Evolutionary conservation across 2,113 vertebrate species (phyloP).

Genomic region (Clarias gariepinus): DNA sequence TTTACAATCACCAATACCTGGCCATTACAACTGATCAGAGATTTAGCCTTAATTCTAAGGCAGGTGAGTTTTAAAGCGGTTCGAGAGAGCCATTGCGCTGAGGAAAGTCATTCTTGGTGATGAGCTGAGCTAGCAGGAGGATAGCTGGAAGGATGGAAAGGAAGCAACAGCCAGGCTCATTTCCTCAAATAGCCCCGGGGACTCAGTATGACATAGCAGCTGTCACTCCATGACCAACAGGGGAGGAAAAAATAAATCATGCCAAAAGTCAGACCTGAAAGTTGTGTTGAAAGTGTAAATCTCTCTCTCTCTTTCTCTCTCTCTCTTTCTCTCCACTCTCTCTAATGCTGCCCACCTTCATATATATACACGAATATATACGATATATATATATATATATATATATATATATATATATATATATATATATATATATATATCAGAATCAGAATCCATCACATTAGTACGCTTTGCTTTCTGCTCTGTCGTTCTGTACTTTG

Average conservation of each 20-base stretch:
- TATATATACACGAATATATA: too few relatives aligned
- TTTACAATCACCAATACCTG: not conserved
- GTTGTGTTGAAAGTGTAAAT: not conserved
- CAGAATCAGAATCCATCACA: not conserved
- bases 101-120: not conserved
- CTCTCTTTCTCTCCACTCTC: not conserved
- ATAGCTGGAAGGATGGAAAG: not conserved
- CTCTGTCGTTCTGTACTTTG: not conserved
- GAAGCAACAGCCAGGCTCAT: slow-evolving; percentile 14
- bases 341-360: not conserved
- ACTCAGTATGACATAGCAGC: slow-evolving; percentile 43
- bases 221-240: slow-evolving; percentile 38
- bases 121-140: slow-evolving; percentile 9
- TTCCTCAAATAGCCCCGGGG: slow-evolving; percentile 36
- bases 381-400: too few relatives aligned
- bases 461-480: not conserved
- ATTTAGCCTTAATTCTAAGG: not conserved
- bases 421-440: not conserved
- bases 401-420: not conserved
- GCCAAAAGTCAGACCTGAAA: slow-evolving; percentile 2
- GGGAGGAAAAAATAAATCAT: not conserved
- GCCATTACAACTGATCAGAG: not conserved
- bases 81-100: not conserved
- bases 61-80: not conserved
- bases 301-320: not conserved